Evolutionary conservation across 2,888 invertebrate species (phyloP).

Genomic region (Ceraclea dissimilis): DNA sequence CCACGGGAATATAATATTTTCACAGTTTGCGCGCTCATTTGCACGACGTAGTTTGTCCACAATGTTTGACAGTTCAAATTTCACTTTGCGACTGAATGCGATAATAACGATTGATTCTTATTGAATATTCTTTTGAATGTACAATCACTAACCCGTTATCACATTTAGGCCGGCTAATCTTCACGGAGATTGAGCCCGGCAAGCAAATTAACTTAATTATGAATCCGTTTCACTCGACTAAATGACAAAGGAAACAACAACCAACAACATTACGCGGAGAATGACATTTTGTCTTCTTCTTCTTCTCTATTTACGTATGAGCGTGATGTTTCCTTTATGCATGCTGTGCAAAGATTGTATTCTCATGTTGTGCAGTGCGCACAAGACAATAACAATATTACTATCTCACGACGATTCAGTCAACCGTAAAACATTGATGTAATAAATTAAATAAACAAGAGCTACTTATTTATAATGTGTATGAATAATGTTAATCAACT

Average conservation of each 20-base stretch:
- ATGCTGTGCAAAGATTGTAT: too few relatives aligned
- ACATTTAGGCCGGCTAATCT: conserved; percentile 47
- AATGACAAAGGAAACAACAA: conserved; percentile 9
- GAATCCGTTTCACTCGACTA: conserved; percentile 10
- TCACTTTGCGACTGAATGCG: conserved; percentile 4
- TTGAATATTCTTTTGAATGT: not conserved
- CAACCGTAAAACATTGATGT: too few relatives aligned
- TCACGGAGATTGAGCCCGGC: conserved; percentile 51
- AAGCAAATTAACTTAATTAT: conserved; percentile 26
- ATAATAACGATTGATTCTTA: not conserved
- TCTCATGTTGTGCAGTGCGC: too few relatives aligned
- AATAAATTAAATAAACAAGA: too few relatives aligned
- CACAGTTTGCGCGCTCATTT: not conserved
- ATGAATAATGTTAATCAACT: too few relatives aligned
- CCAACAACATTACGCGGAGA: conserved; percentile 6
- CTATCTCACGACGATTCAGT: too few relatives aligned
- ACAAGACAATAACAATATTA: too few relatives aligned
- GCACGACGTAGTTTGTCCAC: not conserved
- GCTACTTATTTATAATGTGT: too few relatives aligned
- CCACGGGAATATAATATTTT: not conserved
- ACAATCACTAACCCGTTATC: conserved; percentile 5
- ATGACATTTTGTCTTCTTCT: too few relatives aligned
- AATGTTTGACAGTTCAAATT: conserved; percentile 9
- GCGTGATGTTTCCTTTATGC: too few relatives aligned
- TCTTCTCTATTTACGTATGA: too few relatives aligned